These are phyloP conservation scores for Zeugodacus cucurbitae DNA, from an alignment of 1,140 invertebrate species.

Conservation along the genomic window DNA sequence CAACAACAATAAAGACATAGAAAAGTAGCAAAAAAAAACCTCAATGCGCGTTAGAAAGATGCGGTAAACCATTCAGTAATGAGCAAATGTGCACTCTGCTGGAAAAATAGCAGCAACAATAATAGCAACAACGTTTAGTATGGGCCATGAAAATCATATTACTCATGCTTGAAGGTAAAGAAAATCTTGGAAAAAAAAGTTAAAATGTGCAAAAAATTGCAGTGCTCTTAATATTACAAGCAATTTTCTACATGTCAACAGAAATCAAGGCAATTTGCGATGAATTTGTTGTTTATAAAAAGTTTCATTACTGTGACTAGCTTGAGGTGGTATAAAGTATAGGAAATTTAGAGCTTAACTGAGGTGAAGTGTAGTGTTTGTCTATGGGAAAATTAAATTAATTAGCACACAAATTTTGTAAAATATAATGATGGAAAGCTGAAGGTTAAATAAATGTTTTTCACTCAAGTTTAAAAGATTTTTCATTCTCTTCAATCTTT, in stretches of 20 bases:
- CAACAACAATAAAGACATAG: not conserved
- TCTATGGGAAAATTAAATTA: no score
- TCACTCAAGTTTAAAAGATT: no score
- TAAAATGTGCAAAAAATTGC: not conserved
- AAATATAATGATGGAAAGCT: no score
- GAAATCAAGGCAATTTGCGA: not conserved
- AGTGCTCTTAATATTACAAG: not conserved
- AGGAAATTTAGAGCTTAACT: no score
- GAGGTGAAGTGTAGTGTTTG: no score
- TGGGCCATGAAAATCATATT: not conserved
- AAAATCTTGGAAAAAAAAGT: no score
- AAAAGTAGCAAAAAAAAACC: not conserved
- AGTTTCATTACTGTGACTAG: not conserved
- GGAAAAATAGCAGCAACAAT: not conserved
- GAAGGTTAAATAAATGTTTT: no score
- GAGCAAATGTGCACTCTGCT: slow-evolving; percentile 6
- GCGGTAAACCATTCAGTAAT: slow-evolving; percentile 13
- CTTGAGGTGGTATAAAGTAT: no score
- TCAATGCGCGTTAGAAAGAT: not conserved
- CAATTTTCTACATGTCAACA: not conserved
- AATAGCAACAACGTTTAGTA: not conserved
- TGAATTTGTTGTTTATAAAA: not conserved
- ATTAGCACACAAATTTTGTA: no score
- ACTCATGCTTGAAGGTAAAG: no score
- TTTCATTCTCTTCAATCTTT: no score